phyloP scores from a whole-genome alignment of 1,140 invertebrate species.

The Drosophila quadrilineata region DNA sequence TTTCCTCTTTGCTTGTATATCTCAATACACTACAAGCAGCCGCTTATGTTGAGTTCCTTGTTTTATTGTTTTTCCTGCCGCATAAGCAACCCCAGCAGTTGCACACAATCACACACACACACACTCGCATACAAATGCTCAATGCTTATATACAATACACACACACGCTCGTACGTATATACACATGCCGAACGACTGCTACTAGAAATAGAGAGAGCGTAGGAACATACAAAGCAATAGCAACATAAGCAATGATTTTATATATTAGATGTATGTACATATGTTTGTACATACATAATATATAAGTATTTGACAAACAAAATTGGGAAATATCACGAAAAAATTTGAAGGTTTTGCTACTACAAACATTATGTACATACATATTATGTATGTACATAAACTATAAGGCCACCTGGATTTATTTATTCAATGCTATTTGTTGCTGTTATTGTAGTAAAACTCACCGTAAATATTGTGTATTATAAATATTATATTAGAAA shows the following conservation, averaged over 20 bases:
- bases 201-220: slow-evolving; percentile 1
- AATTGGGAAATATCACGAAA: slow-evolving; percentile 55
- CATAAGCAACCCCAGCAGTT: slow-evolving; percentile 10
- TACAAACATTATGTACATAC: slow-evolving; percentile 9
- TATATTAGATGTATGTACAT: too few species aligned
- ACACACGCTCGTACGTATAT: not conserved
- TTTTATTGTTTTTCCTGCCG: too few species aligned
- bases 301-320: slow-evolving; percentile 27
- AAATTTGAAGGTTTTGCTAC: slow-evolving; percentile 59
- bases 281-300: too few species aligned
- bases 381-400: not conserved
- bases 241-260: slow-evolving; percentile 65
- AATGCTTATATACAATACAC: too few species aligned
- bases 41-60: too few species aligned
- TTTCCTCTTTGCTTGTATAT: slow-evolving; percentile 13
- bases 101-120: not conserved
- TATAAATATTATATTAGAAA: not conserved
- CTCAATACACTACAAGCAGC: too few species aligned
- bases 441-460: too few species aligned
- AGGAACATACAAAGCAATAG: slow-evolving; percentile 1
- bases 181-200: not conserved
- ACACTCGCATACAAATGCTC: slow-evolving; percentile 17
- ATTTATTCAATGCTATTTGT: too few species aligned
- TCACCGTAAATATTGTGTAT: not conserved
- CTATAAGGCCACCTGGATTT: too few species aligned